Percentiles rank a stretch among this genome's conserved stretches.
These are phyloP conservation scores for Heliconius erato DNA, from an alignment of 2,888 invertebrate species.

Conservation along the genomic window DNA sequence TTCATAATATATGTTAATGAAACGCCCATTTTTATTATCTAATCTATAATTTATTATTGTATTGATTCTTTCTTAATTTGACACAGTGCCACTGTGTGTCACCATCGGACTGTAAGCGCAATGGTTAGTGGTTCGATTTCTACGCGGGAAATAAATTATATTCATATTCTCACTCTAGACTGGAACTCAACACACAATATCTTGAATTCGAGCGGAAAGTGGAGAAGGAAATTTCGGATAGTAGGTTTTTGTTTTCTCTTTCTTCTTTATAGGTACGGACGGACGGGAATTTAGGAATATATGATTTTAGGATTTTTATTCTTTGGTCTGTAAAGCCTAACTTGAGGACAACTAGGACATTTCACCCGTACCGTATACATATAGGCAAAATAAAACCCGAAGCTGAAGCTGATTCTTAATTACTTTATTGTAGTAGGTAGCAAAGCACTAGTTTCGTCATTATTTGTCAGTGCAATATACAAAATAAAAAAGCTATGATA, in stretches of 20 bases:
- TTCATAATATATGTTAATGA: neutral
- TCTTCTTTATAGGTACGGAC: no score
- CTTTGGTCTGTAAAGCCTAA: no score
- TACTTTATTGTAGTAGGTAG: neutral
- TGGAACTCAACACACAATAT: neutral
- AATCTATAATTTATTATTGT: neutral
- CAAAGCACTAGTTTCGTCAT: neutral
- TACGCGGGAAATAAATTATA: neutral
- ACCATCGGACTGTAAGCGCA: no score
- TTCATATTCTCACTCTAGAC: neutral
- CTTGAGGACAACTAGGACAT: no score
- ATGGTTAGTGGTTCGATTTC: neutral
- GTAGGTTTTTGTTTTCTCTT: no score
- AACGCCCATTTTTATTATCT: constrained; percentile 1
- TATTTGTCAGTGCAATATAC: neutral
- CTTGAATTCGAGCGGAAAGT: no score
- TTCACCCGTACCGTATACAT: no score
- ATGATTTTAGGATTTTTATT: no score
- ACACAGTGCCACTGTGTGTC: neutral
- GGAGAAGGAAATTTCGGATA: no score
- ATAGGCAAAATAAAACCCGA: no score
- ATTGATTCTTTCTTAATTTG: neutral
- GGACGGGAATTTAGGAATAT: no score
- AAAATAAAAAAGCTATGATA: neutral
- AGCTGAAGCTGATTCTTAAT: no score